These are phyloP conservation scores for Pseudorhiza aurosa DNA, from an alignment of 30 jellyfish, hydroid and myxozoan genomes.

Conservation along the genomic window DNA sequence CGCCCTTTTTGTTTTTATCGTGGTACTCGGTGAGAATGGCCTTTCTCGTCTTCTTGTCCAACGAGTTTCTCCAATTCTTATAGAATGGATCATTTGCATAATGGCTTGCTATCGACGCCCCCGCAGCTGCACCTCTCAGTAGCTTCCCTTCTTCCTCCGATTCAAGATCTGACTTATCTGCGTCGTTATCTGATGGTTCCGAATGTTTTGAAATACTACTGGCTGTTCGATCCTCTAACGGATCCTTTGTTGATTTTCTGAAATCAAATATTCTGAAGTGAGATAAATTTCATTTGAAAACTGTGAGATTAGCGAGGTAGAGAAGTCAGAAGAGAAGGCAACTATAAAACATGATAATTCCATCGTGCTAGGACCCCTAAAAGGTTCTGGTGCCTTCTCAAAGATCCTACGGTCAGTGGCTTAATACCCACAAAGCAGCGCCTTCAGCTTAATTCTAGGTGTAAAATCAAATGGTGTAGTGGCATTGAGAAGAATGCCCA, in stretches of 20 bases:
- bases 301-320: too few species aligned
- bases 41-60: conserved; percentile 92
- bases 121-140: conserved; percentile 61
- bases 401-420: too few species aligned
- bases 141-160: conserved; percentile 70
- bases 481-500: too few species aligned
- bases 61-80: conserved; percentile 88
- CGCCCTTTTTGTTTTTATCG: conserved; percentile 30
- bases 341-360: too few species aligned
- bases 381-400: too few species aligned
- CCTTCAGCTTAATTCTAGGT: too few species aligned
- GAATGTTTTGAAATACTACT: conserved; percentile 80
- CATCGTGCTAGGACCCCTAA: too few species aligned
- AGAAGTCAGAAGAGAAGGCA: too few species aligned
- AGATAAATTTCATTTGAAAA: too few species aligned
- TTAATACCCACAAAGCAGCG: too few species aligned
- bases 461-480: too few species aligned
- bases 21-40: conserved; percentile 85
- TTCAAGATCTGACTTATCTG: conserved; percentile 81
- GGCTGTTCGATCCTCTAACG: conserved; percentile 49
- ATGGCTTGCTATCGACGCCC: conserved; percentile 88
- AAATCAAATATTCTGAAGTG: not conserved
- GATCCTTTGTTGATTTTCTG: conserved; percentile 35
- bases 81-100: conserved; percentile 94
- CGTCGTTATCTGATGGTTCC: conserved; percentile 84